These are phyloP conservation scores for Pteria penguin DNA, from an alignment of 2,888 invertebrate species.

Conservation along the genomic window DNA sequence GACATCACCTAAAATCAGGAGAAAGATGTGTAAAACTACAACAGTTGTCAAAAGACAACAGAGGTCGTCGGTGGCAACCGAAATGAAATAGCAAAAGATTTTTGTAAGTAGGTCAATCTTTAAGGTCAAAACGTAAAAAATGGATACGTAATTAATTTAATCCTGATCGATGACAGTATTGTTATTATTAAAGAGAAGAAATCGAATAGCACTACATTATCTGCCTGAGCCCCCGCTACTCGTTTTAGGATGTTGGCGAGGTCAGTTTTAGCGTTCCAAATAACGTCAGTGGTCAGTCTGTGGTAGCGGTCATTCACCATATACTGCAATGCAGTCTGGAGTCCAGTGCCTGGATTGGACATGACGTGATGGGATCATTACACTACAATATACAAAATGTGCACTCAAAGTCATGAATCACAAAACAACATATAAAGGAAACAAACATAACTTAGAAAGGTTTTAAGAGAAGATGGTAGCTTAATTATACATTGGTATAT, in stretches of 20 bases:
- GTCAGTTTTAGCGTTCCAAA: constrained; percentile 7
- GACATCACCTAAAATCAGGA: constrained; percentile 10
- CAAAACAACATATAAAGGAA: too few species aligned
- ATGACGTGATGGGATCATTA: too few species aligned
- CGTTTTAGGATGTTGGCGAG: neutral
- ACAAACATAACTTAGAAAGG: too few species aligned
- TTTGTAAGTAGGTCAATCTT: too few species aligned
- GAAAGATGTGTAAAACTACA: neutral
- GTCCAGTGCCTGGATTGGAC: neutral
- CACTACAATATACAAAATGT: too few species aligned
- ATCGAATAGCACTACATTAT: constrained; percentile 11
- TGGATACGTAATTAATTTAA: too few species aligned
- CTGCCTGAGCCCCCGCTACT: constrained; percentile 3
- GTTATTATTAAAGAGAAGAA: neutral
- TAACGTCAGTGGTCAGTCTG: neutral
- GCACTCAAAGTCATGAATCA: too few species aligned
- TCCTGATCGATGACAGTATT: neutral
- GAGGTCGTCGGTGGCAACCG: too few species aligned
- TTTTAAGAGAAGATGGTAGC: too few species aligned
- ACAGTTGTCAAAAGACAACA: neutral
- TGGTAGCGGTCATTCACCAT: neutral
- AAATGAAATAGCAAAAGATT: too few species aligned
- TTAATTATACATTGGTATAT: too few species aligned
- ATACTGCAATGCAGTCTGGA: neutral
- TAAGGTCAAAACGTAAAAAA: too few species aligned